Evolutionary conservation across 1,140 invertebrate species (phyloP).

Genomic region (Amyelois transitella): DNA sequence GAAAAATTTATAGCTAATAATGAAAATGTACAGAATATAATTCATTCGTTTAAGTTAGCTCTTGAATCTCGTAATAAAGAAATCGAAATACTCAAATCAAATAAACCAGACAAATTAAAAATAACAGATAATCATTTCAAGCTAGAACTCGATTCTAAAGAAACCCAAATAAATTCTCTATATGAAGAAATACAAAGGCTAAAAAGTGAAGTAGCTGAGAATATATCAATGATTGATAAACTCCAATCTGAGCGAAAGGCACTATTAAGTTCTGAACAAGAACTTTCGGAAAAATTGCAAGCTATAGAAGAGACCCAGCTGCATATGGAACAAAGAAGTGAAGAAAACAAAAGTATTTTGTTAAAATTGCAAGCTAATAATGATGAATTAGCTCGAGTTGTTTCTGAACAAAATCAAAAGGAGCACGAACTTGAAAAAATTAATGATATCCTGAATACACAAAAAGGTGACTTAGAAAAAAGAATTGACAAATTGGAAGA

Average conservation of each 20-base stretch:
- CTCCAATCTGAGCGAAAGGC: conserved; percentile 20
- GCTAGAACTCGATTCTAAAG: conserved; percentile 28
- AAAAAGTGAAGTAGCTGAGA: conserved; percentile 22
- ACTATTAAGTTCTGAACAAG: conserved; percentile 13
- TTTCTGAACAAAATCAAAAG: conserved; percentile 16
- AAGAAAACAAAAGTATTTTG: conserved; percentile 15
- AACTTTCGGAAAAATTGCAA: conserved; percentile 17
- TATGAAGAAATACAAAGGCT: conserved; percentile 24
- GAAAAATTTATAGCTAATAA: conserved; percentile 53
- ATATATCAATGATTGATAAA: conserved; percentile 19
- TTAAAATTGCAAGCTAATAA: conserved; percentile 25
- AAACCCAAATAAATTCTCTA: conserved; percentile 23
- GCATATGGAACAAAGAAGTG: conserved; percentile 23
- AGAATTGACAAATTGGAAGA: conserved; percentile 25
- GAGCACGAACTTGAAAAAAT: conserved; percentile 14
- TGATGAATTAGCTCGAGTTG: conserved; percentile 12
- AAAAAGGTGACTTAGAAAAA: conserved; percentile 23
- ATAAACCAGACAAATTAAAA: conserved; percentile 14
- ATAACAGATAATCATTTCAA: conserved; percentile 12
- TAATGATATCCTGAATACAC: conserved; percentile 17
- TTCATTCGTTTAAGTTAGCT: conserved; percentile 37
- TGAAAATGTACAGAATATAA: conserved; percentile 57
- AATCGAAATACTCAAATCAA: conserved; percentile 34
- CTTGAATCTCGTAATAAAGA: conserved; percentile 38
- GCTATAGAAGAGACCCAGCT: conserved; percentile 13